phyloP scores from a whole-genome alignment of 2,888 invertebrate genomes.

The Oxytorus armatus region DNA sequence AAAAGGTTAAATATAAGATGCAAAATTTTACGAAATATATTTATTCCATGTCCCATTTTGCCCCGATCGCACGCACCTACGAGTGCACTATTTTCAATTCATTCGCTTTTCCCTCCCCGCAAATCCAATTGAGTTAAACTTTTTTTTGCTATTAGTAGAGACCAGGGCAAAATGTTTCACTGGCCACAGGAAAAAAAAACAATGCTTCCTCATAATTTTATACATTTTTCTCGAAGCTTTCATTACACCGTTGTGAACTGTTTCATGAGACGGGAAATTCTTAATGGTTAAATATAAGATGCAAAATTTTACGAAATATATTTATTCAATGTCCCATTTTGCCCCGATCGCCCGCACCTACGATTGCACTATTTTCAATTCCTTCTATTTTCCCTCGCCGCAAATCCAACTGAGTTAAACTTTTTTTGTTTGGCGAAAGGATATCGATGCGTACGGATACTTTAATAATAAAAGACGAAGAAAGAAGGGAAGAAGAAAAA shows the following conservation, averaged over 20 bases:
- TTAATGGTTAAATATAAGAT: neutral
- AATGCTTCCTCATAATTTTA: too few species aligned
- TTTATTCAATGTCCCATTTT: too few species aligned
- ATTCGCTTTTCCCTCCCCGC: too few species aligned
- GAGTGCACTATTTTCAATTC: too few species aligned
- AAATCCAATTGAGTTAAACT: too few species aligned
- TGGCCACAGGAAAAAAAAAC: too few species aligned
- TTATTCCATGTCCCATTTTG: too few species aligned
- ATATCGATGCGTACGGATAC: conserved; percentile 13
- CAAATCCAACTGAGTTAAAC: neutral
- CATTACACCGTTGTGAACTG: neutral
- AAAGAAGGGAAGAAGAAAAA: conserved; percentile 18
- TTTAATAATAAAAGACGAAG: conserved; percentile 19
- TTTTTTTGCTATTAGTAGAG: too few species aligned
- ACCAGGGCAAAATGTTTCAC: too few species aligned
- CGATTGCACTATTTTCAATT: too few species aligned
- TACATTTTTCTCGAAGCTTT: neutral
- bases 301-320: neutral
- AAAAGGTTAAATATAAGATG: neutral
- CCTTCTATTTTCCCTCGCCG: neutral
- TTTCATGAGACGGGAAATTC: neutral
- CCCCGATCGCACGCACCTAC: too few species aligned
- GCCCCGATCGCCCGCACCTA: too few species aligned
- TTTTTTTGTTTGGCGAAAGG: neutral
- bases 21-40: neutral